These are phyloP conservation scores for Zoanthus sociatus DNA, from an alignment of 92 coral and sea anemone genomes.

Conservation along the genomic window DNA sequence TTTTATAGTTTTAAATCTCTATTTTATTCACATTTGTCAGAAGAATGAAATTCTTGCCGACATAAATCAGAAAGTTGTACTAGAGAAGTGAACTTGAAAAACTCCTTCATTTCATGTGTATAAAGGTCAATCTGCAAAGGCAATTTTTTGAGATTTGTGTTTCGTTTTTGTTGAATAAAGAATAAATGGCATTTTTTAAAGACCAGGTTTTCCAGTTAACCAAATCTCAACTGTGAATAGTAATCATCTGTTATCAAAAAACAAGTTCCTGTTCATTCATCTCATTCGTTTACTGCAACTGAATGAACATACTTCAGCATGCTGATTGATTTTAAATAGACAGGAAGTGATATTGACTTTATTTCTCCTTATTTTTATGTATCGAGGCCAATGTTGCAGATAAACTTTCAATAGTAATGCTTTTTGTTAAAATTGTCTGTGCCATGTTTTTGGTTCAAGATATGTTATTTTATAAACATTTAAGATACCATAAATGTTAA, in stretches of 20 bases:
- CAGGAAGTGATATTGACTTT: no score
- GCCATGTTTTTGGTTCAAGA: neutral
- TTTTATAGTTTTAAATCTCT: no score
- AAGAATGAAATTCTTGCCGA: no score
- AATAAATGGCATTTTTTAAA: no score
- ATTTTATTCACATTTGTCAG: no score
- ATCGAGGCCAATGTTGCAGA: neutral
- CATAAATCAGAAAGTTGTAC: no score
- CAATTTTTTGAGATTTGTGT: no score
- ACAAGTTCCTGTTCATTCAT: neutral
- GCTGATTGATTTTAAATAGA: neutral
- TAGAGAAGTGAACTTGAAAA: no score
- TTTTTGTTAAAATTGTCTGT: conserved; percentile 10
- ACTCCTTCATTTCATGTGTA: no score
- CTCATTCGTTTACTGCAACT: conserved; percentile 1
- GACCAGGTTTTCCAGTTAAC: neutral
- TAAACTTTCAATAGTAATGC: neutral
- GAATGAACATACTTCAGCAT: neutral
- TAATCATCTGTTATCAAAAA: neutral
- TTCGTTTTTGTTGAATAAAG: no score
- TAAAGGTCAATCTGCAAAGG: no score
- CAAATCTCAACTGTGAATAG: neutral
- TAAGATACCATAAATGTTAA: neutral
- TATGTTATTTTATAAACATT: conserved; percentile 29
- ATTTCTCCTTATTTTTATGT: neutral